Evolutionary conservation across 2,113 vertebrate species (phyloP), one percentile per base, ranked within the genome.

Genomic region (Mormoops blainvillei): DNA sequence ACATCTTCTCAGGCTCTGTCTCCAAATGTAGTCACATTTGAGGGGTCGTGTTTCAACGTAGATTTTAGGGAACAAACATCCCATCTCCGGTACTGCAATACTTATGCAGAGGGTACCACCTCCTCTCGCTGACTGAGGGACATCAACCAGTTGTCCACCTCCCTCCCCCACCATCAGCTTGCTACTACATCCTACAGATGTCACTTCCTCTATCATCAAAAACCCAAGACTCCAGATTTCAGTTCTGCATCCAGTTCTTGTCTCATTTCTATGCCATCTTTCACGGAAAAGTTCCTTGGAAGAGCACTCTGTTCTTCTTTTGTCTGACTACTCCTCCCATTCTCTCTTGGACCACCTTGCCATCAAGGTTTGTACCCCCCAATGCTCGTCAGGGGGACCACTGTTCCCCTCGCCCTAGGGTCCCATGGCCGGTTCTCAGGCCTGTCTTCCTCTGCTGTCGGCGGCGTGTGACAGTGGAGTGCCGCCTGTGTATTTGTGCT

Each of bases 71-170:
- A 18, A 24, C 8, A 28, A 14, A 4, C 18, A 3, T 16, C 45
- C 91, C 12, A 0, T 26, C 38, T 2, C 0, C 36, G n/a, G 45
- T 3, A 5, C 22, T 2, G 26, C 58, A 1, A 14, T 7, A 20
- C n/a, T 12, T 26, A 20, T 0, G 41, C 4, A 0, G 2, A 7
- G 41, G 71, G 2, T 12, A 7, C 10, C 15, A 20, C 8, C 45
- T 10, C 70, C 33, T 54, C 56, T 18, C n/a, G n/a, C 20, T 78
- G 36, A 0, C 9, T 13, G 4, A 31, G 22, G 67, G 54, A 18
- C 24, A 4, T 20, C 50, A 6, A 33, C 43, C 58, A 36, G 31
- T 22, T 31, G 31, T 24, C 13, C 48, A 2, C 58, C 38, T 70
- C 33, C 67, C 56, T 88, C 36, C 31, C 7, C 4, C 48, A 15